Percentiles rank a stretch among this genome's conserved stretches.
These are phyloP conservation scores for Lepus oiostolus DNA, from an alignment of 2,797 vertebrate species.

Conservation along the genomic window DNA sequence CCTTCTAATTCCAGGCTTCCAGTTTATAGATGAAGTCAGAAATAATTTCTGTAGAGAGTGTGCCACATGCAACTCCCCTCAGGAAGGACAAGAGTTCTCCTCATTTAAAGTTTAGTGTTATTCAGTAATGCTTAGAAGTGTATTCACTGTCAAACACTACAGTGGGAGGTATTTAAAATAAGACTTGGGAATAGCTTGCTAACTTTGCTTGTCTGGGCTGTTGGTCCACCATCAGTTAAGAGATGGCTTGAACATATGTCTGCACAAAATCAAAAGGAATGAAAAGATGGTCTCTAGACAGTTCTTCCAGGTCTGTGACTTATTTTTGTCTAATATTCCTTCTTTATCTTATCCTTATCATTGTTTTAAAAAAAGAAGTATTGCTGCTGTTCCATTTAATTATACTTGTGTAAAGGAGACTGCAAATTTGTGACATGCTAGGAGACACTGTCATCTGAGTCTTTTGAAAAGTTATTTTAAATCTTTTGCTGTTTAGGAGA, in stretches of 20 bases:
- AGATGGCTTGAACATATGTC: neutral
- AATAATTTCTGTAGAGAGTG: constrained; percentile 50
- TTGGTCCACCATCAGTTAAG: neutral
- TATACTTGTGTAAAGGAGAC: neutral
- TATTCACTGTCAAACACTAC: neutral
- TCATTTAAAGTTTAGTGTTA: neutral
- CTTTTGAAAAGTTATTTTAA: constrained; percentile 60
- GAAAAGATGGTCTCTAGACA: neutral
- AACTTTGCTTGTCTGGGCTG: neutral
- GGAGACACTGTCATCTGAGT: neutral
- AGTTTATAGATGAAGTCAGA: constrained; percentile 54
- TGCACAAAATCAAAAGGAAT: neutral
- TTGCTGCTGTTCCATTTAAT: neutral
- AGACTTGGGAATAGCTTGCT: neutral
- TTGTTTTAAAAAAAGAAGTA: neutral
- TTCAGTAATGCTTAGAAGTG: neutral
- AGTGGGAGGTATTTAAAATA: neutral
- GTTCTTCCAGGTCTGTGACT: neutral
- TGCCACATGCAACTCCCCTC: neutral
- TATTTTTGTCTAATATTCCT: neutral
- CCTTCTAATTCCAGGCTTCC: constrained; percentile 63
- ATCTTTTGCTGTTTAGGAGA: neutral
- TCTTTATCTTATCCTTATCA: neutral
- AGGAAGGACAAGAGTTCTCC: neutral
- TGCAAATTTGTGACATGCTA: neutral